These are phyloP conservation scores for Epistrophella euchroma DNA, from an alignment of 2,888 invertebrate species.

Conservation along the genomic window DNA sequence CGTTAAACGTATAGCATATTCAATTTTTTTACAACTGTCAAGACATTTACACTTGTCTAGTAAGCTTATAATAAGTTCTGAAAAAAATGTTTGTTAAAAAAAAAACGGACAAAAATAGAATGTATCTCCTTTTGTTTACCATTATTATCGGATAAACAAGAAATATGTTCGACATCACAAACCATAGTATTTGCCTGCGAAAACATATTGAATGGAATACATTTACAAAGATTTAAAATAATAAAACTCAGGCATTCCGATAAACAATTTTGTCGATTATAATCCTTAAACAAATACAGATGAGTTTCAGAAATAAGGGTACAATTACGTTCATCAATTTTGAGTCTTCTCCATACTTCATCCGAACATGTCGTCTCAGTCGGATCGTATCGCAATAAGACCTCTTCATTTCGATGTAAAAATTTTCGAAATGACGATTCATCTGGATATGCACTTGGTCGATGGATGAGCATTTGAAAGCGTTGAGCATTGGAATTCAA, in stretches of 20 bases:
- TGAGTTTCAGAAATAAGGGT: slow-evolving; percentile 83
- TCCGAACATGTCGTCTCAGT: slow-evolving; percentile 80
- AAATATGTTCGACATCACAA: slow-evolving; percentile 84
- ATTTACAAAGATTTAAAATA: slow-evolving; percentile 80
- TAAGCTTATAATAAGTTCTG: neutral
- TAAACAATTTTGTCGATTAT: slow-evolving; percentile 84
- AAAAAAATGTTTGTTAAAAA: neutral
- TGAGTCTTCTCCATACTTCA: slow-evolving; percentile 78
- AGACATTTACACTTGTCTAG: slow-evolving; percentile 79
- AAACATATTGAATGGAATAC: slow-evolving; percentile 80
- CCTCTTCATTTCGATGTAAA: slow-evolving; percentile 79
- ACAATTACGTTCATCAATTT: slow-evolving; percentile 84
- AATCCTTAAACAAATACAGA: slow-evolving; percentile 78
- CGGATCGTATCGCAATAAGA: slow-evolving; percentile 79
- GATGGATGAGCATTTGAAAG: slow-evolving; percentile 81
- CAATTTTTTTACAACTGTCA: slow-evolving; percentile 79
- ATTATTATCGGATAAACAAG: slow-evolving; percentile 84
- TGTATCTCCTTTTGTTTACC: slow-evolving; percentile 77
- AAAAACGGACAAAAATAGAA: neutral
- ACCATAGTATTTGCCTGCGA: slow-evolving; percentile 63
- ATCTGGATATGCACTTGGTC: slow-evolving; percentile 81
- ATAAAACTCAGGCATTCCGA: slow-evolving; percentile 83
- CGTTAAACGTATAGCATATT: slow-evolving; percentile 79
- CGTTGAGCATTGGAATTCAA: slow-evolving; percentile 78
- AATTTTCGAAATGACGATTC: slow-evolving; percentile 79